Conservation (phyloP, 2,113 vertebrate species). For the Dromaius novaehollandiae region DNA sequence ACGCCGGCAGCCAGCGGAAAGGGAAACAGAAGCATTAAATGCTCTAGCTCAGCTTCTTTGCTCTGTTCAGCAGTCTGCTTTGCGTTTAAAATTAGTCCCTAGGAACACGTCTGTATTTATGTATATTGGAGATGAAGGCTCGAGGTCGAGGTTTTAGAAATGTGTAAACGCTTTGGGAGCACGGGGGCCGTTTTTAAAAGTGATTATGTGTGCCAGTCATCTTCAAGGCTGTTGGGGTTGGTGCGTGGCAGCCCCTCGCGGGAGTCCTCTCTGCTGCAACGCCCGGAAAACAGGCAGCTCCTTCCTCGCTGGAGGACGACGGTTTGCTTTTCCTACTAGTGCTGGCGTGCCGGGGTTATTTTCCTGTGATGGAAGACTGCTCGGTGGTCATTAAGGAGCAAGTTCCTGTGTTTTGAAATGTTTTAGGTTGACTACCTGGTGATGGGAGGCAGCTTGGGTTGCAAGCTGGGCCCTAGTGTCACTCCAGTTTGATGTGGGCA, state of each 20-base stretch:
- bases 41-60: background rate
- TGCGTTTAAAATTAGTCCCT: background rate
- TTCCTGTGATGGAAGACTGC: background rate
- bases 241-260: fast-evolving
- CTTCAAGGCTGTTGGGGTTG: background rate
- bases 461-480: background rate
- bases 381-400: background rate
- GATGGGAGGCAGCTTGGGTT: background rate
- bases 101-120: background rate
- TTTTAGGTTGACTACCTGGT: background rate
- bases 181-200: fast-evolving
- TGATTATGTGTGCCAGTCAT: background rate
- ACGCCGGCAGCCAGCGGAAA: background rate
- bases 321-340: background rate
- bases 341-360: background rate
- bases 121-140: background rate
- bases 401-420: background rate
- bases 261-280: background rate
- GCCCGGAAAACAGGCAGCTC: background rate
- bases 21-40: background rate
- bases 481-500: background rate
- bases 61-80: background rate
- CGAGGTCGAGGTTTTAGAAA: background rate
- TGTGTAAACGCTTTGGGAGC: background rate
- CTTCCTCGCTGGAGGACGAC: background rate